phyloP scores from a whole-genome alignment of 2,888 invertebrate species.

The Malacosoma neustria region DNA sequence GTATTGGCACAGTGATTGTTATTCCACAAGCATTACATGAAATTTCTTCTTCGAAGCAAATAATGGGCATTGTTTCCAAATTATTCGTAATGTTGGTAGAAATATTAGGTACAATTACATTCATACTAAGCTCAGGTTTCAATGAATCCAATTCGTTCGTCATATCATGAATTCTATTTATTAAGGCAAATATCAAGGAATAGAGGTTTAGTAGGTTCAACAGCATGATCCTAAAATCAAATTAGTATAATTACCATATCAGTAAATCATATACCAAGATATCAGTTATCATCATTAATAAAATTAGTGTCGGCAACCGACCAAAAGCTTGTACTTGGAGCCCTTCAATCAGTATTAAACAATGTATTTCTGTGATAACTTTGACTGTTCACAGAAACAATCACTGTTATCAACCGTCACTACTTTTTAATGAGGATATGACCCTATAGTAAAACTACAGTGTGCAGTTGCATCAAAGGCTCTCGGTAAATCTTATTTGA shows the following conservation, averaged over 20 bases:
- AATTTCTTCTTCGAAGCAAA: conserved; percentile 38
- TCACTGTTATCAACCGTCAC: too few species aligned
- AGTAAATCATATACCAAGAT: too few species aligned
- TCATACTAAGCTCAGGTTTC: conserved; percentile 56
- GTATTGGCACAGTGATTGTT: conserved; percentile 13
- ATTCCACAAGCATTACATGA: conserved; percentile 42
- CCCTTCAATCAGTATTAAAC: too few species aligned
- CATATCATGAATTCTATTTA: conserved; percentile 90
- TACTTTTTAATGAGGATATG: too few species aligned
- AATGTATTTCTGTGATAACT: too few species aligned
- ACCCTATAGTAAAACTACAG: too few species aligned
- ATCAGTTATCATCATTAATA: conserved; percentile 2
- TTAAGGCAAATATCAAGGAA: conserved; percentile 93
- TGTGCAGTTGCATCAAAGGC: too few species aligned
- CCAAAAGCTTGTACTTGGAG: too few species aligned
- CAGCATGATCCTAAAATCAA: conserved; percentile 88
- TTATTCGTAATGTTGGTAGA: conserved; percentile 25
- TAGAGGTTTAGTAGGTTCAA: conserved; percentile 95
- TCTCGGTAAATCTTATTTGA: too few species aligned
- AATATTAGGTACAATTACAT: conserved; percentile 11
- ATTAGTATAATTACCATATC: too few species aligned
- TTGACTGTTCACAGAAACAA: too few species aligned
- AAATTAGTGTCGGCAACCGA: background rate
- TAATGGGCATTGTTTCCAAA: conserved; percentile 25
- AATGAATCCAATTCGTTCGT: conserved; percentile 71